These are phyloP conservation scores for Clusia tigrina DNA, from an alignment of 2,888 invertebrate species.

Conservation along the genomic window DNA sequence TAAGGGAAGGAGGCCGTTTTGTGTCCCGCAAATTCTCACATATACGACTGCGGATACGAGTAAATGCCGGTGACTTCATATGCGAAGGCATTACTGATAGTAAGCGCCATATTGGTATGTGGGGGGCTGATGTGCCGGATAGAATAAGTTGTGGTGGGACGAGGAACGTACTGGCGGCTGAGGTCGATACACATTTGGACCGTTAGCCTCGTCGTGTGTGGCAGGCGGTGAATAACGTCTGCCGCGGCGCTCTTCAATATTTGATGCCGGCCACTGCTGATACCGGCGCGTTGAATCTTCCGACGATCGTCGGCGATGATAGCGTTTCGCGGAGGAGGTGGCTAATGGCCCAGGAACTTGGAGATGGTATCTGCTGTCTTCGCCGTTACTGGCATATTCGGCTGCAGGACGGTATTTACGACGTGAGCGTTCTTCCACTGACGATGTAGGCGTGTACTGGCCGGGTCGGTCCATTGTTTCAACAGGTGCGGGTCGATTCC, in stretches of 20 bases:
- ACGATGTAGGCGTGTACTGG: conserved; percentile 49
- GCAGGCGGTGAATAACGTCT: conserved; percentile 47
- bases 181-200: conserved; percentile 41
- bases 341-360: conserved; percentile 32
- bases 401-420: conserved; percentile 43
- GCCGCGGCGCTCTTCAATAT: conserved; percentile 53
- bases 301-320: conserved; percentile 56
- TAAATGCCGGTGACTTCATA: not conserved
- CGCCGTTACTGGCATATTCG: conserved; percentile 40
- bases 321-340: conserved; percentile 45
- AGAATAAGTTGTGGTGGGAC: conserved; percentile 71
- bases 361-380: conserved; percentile 48
- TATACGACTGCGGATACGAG: no score
- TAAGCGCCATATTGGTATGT: conserved; percentile 65
- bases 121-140: conserved; percentile 55
- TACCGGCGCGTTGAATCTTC: conserved; percentile 56
- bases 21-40: no score
- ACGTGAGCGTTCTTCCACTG: conserved; percentile 51
- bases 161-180: conserved; percentile 64
- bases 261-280: conserved; percentile 53
- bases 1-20: no score
- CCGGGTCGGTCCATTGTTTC: conserved; percentile 42
- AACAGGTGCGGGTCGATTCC: conserved; percentile 45
- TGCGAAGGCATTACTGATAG: conserved; percentile 49
- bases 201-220: conserved; percentile 12